Conservation (phyloP, 1,140 invertebrate species). For the Bactericera cockerelli region DNA sequence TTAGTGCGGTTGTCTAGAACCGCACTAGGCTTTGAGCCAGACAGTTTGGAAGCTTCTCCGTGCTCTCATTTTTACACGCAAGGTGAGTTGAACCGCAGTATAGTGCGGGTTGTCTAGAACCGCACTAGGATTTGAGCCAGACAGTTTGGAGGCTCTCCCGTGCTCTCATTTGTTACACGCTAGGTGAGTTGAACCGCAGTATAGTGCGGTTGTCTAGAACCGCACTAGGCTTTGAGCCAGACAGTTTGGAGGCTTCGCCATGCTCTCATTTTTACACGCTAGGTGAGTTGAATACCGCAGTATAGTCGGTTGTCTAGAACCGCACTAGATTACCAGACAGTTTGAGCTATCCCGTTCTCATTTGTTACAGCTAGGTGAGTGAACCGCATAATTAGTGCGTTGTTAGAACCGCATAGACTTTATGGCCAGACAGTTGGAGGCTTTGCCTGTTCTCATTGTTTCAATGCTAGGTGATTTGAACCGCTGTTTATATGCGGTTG, state of each 20-base stretch:
- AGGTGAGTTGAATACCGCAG: constrained; percentile 64
- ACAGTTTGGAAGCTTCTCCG: constrained; percentile 57
- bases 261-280: constrained; percentile 72
- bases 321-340: constrained; percentile 50
- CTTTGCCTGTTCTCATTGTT: constrained; percentile 68
- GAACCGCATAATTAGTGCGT: constrained; percentile 23
- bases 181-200: constrained; percentile 42
- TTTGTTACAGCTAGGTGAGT: constrained; percentile 72
- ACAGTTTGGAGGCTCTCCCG: constrained; percentile 57
- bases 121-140: constrained; percentile 53
- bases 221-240: constrained; percentile 53
- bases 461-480: constrained; percentile 71
- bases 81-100: constrained; percentile 64
- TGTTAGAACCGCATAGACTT: constrained; percentile 56
- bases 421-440: constrained; percentile 56
- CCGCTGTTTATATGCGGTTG: constrained; percentile 53
- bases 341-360: constrained; percentile 61
- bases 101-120: constrained; percentile 58
- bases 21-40: constrained; percentile 53
- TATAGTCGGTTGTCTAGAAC: constrained; percentile 58
- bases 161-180: constrained; percentile 73
- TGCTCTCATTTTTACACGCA: constrained; percentile 72
- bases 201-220: constrained; percentile 47
- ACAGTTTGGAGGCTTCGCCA: constrained; percentile 57
- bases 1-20: constrained; percentile 47